Conservation (phyloP, 2,888 invertebrate species). For the Pammene aurita region DNA sequence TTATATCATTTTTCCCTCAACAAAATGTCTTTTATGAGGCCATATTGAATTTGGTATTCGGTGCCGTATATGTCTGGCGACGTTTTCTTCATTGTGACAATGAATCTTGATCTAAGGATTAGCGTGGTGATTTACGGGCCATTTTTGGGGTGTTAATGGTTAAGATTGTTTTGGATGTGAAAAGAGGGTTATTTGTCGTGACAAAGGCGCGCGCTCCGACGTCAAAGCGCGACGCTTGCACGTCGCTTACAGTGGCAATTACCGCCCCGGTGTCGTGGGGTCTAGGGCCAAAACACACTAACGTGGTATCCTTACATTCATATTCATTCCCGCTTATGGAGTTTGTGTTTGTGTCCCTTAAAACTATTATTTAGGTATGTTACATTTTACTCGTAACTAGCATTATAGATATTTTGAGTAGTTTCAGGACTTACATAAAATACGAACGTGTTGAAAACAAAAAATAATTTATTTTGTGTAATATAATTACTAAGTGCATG, state of each 20-base stretch:
- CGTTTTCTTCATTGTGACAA: constrained; percentile 13
- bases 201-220: constrained; percentile 47
- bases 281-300: constrained; percentile 38
- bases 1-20: constrained; percentile 45
- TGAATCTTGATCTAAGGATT: constrained; percentile 24
- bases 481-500: too few species aligned
- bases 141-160: constrained; percentile 37
- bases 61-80: constrained; percentile 7
- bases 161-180: constrained; percentile 36
- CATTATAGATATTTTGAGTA: too few species aligned
- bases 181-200: constrained; percentile 51
- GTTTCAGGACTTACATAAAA: too few species aligned
- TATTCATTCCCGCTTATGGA: constrained; percentile 12
- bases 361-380: too few species aligned
- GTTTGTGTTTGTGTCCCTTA: background rate
- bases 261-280: constrained; percentile 36
- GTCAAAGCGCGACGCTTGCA: constrained; percentile 44
- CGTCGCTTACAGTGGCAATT: constrained; percentile 54
- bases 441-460: too few species aligned
- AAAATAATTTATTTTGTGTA: too few species aligned
- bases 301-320: constrained; percentile 36
- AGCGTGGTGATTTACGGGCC: constrained; percentile 30
- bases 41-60: constrained; percentile 31
- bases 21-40: constrained; percentile 35
- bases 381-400: too few species aligned